Evolutionary conservation across 1,140 invertebrate species (phyloP).

Genomic region (Carposina sasakii): DNA sequence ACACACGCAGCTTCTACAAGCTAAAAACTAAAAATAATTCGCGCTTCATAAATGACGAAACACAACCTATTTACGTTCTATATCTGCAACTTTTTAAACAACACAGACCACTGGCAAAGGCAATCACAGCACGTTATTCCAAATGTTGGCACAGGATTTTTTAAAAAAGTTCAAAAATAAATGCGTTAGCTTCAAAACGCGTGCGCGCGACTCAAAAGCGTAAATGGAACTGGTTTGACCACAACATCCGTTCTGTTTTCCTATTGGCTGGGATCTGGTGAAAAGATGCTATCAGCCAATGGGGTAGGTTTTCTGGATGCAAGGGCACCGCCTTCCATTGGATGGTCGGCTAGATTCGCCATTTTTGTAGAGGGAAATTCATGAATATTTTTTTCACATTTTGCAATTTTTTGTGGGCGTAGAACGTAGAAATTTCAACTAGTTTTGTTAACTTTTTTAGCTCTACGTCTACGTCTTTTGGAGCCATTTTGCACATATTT

Average conservation of each 20-base stretch:
- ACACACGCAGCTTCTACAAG: constrained; percentile 52
- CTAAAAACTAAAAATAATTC: constrained; percentile 64
- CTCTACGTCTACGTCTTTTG: no score
- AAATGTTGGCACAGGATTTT: no score
- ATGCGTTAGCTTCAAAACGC: constrained; percentile 32
- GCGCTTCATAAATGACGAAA: constrained; percentile 44
- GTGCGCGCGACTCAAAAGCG: constrained; percentile 37
- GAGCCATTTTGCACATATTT: no score
- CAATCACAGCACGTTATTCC: no score
- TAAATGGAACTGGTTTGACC: constrained; percentile 67
- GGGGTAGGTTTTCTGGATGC: constrained; percentile 11
- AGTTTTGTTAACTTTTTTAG: no score
- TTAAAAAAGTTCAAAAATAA: constrained; percentile 15
- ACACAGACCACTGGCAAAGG: constrained; percentile 13
- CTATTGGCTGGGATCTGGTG: constrained; percentile 43
- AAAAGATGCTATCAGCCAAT: constrained; percentile 42
- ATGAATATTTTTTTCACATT: no score
- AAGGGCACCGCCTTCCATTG: constrained; percentile 59
- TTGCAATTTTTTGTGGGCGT: no score
- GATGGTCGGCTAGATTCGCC: constrained; percentile 48
- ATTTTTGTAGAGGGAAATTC: no score
- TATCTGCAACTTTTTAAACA: constrained; percentile 4
- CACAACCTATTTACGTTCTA: constrained; percentile 46
- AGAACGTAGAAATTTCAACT: no score
- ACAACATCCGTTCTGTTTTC: constrained; percentile 41